A percentile compares a stretch with the other conserved stretches of the same genome.
Conservation (phyloP, 2,113 vertebrate genomes). For the Leptobrachium ailaonicum region DNA sequence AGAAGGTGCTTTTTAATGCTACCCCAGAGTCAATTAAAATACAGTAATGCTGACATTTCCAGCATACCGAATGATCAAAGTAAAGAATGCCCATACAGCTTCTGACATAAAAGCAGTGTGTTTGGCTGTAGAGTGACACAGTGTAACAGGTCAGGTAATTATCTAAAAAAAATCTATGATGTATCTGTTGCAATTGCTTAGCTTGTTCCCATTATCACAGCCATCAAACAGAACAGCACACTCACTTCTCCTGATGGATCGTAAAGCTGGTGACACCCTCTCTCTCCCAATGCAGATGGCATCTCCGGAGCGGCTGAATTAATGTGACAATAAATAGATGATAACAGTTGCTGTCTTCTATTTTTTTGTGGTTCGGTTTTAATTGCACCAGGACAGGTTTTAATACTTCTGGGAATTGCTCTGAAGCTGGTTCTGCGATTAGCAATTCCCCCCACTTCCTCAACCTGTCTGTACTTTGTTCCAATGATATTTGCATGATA, state of each 20-base stretch:
- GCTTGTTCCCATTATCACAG: constrained; percentile 70
- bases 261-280: constrained; percentile 66
- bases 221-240: constrained; percentile 66
- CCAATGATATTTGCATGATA: constrained; percentile 78
- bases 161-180: constrained; percentile 72
- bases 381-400: constrained; percentile 80
- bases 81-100: constrained; percentile 67
- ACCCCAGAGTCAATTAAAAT: constrained; percentile 80
- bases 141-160: constrained; percentile 83
- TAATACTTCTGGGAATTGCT: constrained; percentile 77
- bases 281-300: constrained; percentile 68
- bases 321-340: constrained; percentile 88
- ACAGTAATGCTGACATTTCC: constrained; percentile 75
- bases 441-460: constrained; percentile 61
- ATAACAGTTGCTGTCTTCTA: constrained; percentile 67
- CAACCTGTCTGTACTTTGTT: constrained; percentile 62
- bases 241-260: constrained; percentile 66
- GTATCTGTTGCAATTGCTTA: constrained; percentile 72
- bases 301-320: constrained; percentile 73
- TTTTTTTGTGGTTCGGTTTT: constrained; percentile 62
- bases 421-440: constrained; percentile 67
- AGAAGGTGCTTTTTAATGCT: constrained; percentile 71
- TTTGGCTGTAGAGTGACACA: constrained; percentile 71
- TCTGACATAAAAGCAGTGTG: constrained; percentile 68
- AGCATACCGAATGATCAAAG: constrained; percentile 72